A percentile compares a stretch with the other conserved stretches of the same genome.
These are phyloP conservation scores for Xenus cinereus DNA, from an alignment of 2,113 vertebrate genomes.

Conservation along the genomic window DNA sequence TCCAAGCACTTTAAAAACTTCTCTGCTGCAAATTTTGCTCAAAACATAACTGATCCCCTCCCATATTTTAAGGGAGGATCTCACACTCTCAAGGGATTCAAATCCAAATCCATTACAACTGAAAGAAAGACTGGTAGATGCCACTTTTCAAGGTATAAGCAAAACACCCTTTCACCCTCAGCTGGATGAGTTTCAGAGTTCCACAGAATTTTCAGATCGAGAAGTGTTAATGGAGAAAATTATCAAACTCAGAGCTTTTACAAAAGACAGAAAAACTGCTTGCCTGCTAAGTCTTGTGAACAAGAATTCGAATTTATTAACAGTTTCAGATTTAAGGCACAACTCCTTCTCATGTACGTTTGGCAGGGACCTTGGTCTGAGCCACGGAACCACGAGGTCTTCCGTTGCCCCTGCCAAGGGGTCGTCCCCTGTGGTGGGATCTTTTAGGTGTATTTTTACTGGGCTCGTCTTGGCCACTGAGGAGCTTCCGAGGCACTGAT, in stretches of 20 bases:
- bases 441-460: background rate
- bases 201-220: background rate
- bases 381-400: background rate
- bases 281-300: background rate
- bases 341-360: fast-evolving
- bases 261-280: background rate
- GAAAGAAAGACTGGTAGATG: background rate
- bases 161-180: background rate
- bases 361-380: background rate
- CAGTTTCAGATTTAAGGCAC: background rate
- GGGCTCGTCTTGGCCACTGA: background rate
- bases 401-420: background rate
- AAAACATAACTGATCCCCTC: background rate
- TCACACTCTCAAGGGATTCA: background rate
- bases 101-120: background rate
- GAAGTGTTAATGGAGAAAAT: background rate
- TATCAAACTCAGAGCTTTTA: background rate
- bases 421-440: background rate
- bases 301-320: background rate
- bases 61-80: background rate
- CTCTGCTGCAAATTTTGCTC: background rate
- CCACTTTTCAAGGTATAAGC: background rate
- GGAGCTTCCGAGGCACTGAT: background rate
- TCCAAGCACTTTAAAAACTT: background rate
- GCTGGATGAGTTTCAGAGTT: background rate